Base-by-base conservation (phyloP, 2,113 vertebrate species). In the Rhinolophus sinicus region DNA sequence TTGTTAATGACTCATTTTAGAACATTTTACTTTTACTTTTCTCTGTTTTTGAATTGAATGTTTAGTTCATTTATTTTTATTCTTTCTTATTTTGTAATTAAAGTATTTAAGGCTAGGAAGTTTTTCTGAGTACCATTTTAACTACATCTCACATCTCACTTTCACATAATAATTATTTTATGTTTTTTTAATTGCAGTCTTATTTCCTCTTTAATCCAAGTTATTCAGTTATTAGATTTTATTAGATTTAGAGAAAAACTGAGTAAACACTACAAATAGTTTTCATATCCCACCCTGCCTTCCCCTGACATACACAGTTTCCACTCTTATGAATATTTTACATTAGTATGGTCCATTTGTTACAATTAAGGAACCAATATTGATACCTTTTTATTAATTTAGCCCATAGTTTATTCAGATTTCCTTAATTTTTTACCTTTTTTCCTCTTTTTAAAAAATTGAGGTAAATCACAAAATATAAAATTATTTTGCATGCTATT, bases 221-320 rank as follows among this genome's bases (percentile, higher is more conserved):
- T 90, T 88, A 93, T 91, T 96, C 86, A 80, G 1, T 89, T 86
- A 92, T 38, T 22, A 84, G 38, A 19, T 22, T 93, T 77, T 76
- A n/a, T 93, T 70, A 64, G 19, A 78, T 78, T 90, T 86, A 95
- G n/a, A 83, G 38, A 84, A 97, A 95, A 76, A 54, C 15, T 40
- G 70, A 94, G 24, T 22, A 73, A 60, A 67, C 28, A 75, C 44
- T 76, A 44, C 12, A 82, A 3, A 83, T 35, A 80, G 44, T 64
- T 93, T n/a, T 22, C n/a, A 44, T 58, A 35, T 44, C n/a, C 13
- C 33, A 60, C 18, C 14, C 30, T 64, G 15, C 19, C 67, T 80
- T 21, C 2, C 33, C 40, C 6, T 12, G 58, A 7, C 2, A 64
- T 40, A 93, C 9, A 54, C 5, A 64, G 6, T n/a, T 44, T 64